A percentile compares a stretch with the other conserved stretches of the same genome.
Conservation (phyloP, 1,140 invertebrate species). For the Drosophila arawakana region DNA sequence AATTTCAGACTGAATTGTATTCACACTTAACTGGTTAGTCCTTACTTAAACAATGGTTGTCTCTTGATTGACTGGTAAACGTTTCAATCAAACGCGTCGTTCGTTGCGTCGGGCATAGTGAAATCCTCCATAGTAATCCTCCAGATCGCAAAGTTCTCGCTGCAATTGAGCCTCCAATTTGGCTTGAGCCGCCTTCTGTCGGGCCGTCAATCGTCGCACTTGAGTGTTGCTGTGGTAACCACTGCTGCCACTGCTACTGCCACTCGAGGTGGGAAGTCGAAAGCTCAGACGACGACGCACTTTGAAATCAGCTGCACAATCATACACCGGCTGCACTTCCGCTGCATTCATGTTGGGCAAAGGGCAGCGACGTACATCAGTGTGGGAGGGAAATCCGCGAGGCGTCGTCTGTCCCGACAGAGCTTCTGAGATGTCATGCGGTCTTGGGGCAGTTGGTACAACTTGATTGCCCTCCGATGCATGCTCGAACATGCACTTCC, state of each 20-base stretch:
- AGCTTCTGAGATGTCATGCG: slow-evolving; percentile 62
- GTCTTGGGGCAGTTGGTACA: background rate
- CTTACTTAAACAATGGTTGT: slow-evolving; percentile 3
- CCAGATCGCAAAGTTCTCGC: slow-evolving; percentile 59
- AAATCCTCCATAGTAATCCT: slow-evolving; percentile 75
- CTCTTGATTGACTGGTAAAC: background rate
- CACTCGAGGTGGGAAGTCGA: slow-evolving; percentile 38
- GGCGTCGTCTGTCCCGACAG: slow-evolving; percentile 67
- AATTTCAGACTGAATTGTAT: slow-evolving; percentile 40
- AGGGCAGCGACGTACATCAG: slow-evolving; percentile 52
- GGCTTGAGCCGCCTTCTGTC: slow-evolving; percentile 54
- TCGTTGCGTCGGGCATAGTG: slow-evolving; percentile 62
- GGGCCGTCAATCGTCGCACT: slow-evolving; percentile 41
- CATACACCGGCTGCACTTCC: slow-evolving; percentile 45
- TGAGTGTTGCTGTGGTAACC: slow-evolving; percentile 14
- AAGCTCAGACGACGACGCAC: slow-evolving; percentile 60
- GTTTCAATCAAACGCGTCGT: slow-evolving; percentile 37
- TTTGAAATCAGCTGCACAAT: slow-evolving; percentile 32
- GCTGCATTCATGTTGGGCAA: background rate
- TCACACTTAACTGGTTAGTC: slow-evolving; percentile 18
- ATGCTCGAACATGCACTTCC: slow-evolving; percentile 73
- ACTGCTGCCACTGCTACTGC: slow-evolving; percentile 16
- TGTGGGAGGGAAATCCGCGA: slow-evolving; percentile 67
- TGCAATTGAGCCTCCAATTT: slow-evolving; percentile 58
- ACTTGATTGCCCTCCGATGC: background rate